These are phyloP conservation scores for Aethina tumida DNA, from an alignment of 1,140 invertebrate genomes.

Conservation along the genomic window DNA sequence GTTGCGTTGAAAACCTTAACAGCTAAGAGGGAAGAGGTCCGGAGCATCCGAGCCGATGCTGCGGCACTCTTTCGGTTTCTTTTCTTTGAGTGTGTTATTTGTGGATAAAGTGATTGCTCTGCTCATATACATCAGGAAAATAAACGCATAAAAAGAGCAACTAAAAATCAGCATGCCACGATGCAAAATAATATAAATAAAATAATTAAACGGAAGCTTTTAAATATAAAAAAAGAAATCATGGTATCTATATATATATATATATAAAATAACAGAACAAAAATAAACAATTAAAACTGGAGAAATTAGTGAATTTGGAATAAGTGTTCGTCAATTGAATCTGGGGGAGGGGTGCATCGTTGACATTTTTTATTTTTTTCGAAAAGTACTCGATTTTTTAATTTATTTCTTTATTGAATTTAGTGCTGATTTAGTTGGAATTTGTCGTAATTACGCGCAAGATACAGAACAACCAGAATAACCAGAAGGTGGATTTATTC, in stretches of 20 bases:
- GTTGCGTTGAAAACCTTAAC: too few relatives aligned
- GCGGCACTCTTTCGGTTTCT: too few relatives aligned
- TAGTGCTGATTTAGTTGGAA: slow-evolving; percentile 11
- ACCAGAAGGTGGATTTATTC: slow-evolving; percentile 32
- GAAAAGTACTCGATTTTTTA: not conserved
- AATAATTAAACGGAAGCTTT: slow-evolving; percentile 13
- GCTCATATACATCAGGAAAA: slow-evolving; percentile 25
- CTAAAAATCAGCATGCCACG: slow-evolving; percentile 30
- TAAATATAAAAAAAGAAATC: slow-evolving; percentile 18
- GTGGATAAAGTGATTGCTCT: slow-evolving; percentile 30
- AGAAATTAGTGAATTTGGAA: slow-evolving; percentile 23
- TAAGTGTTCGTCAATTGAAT: slow-evolving; percentile 33
- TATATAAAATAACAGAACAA: slow-evolving; percentile 12
- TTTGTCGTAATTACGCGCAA: slow-evolving; percentile 16
- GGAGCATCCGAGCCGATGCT: too few relatives aligned
- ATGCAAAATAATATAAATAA: slow-evolving; percentile 26
- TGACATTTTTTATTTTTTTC: slow-evolving; percentile 10
- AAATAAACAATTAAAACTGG: slow-evolving; percentile 16
- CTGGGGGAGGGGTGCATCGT: slow-evolving; percentile 28
- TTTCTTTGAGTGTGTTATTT: slow-evolving; percentile 16
- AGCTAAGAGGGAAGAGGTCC: too few relatives aligned
- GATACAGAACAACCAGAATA: slow-evolving; percentile 36
- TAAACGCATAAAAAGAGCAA: slow-evolving; percentile 24
- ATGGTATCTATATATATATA: slow-evolving; percentile 12
- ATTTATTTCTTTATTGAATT: slow-evolving; percentile 4